These are phyloP conservation scores for Gymnopithys bicolor DNA, from an alignment of 2,797 vertebrate genomes.

Conservation along the genomic window DNA sequence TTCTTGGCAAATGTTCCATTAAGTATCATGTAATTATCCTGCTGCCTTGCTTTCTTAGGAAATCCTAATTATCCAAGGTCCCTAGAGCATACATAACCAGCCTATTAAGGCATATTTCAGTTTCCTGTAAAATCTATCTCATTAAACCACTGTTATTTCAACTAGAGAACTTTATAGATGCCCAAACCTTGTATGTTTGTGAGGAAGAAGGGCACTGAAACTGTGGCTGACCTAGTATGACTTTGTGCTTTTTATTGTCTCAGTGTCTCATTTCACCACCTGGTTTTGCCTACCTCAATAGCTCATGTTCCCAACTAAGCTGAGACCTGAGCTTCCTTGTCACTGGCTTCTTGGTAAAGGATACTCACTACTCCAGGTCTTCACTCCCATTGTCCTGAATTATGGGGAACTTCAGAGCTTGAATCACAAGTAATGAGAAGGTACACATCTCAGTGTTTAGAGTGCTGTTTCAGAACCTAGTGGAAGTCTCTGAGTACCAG, in stretches of 20 bases:
- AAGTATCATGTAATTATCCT: conserved; percentile 6
- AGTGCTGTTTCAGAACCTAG: not conserved
- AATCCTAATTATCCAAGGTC: conserved; percentile 2
- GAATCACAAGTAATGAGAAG: not conserved
- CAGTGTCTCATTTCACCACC: not conserved
- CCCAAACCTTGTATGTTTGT: not conserved
- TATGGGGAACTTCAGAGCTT: not conserved
- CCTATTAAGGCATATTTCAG: not conserved
- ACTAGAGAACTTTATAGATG: not conserved
- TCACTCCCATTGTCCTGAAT: not conserved
- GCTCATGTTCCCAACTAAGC: not conserved
- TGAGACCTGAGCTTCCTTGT: not conserved
- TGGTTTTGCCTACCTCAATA: not conserved
- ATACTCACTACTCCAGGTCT: not conserved
- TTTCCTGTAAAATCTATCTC: not conserved
- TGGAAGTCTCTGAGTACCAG: not conserved
- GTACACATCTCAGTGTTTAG: not conserved
- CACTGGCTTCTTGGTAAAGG: not conserved
- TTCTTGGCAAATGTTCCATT: not conserved
- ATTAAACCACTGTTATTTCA: not conserved
- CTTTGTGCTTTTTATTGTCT: not conserved
- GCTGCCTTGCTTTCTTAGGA: conserved; percentile 1
- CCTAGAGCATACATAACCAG: not conserved
- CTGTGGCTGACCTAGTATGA: not conserved
- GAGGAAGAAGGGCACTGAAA: not conserved